Evolutionary conservation across 2,113 vertebrate species (phyloP), one percentile per base, ranked within the genome.

Genomic region (Chaenocephalus aceratus): DNA sequence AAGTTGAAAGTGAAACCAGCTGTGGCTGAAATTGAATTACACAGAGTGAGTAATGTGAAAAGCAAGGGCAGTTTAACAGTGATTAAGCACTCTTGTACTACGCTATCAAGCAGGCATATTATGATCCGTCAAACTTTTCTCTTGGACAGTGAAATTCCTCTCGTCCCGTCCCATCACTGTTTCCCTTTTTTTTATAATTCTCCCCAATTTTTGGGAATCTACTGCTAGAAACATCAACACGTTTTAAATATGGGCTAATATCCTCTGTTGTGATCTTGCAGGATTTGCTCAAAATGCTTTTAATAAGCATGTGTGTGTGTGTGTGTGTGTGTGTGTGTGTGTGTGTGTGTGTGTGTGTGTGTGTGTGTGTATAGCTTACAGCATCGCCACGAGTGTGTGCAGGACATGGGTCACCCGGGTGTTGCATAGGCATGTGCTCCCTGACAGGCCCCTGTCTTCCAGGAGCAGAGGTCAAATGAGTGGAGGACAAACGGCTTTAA

Each of bases 1-100:
- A 92, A 93, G 87, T 89, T 90, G 75, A 85, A 92, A 95, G 84
- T 94, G 91, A 93, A 95, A 95, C 86, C 94, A 95, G 94, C 94
- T 95, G 95, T 85, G 83, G 89, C 79, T 82, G 79, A 94, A 93
- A 94, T 91, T 93, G 85, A 94, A 94, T 95, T 94, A 94, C 77
- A 46, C 71, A 60, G 81, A 75, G 91, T 86, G 85, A 90, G 86
- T 93, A 92, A 94, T 92, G 92, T 90, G 91, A 90, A 95, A 94
- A 94, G 91, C 92, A 86, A 92, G 88, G 85, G 70, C 87, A 90
- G 92, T 94, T 94, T 93, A 94, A 92, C 92, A 93, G 92, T 90
- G 92, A 94, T 94, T 93, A 92, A 88, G 82, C 23, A 10, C 78
- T 72, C 62, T 61, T 90, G 80, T 53, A 23, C 62, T 79, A 54